A percentile compares a stretch with the other conserved stretches of the same genome.
Evolutionary conservation across 2,113 vertebrate species (phyloP).

Genomic region (Burhinus oedicnemus): DNA sequence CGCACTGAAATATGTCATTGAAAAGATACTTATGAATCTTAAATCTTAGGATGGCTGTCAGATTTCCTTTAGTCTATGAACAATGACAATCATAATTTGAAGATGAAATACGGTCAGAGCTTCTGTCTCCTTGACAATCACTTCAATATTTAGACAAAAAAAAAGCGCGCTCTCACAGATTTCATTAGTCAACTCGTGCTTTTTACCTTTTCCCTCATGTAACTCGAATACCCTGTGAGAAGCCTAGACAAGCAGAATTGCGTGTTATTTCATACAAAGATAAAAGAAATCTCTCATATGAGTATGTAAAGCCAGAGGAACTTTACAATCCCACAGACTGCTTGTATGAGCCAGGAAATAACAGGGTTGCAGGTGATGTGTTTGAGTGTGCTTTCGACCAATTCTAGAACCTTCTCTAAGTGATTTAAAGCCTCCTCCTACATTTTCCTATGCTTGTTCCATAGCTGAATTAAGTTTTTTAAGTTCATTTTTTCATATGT

Average conservation of each 20-base stretch:
- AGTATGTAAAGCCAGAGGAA: background rate
- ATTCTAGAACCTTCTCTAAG: background rate
- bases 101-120: slow-evolving; percentile 46
- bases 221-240: background rate
- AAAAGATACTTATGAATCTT: slow-evolving; percentile 50
- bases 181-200: slow-evolving; percentile 16
- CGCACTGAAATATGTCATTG: slow-evolving; percentile 40
- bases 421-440: background rate
- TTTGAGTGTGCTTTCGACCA: background rate
- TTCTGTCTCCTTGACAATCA: slow-evolving; percentile 52
- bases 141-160: slow-evolving; percentile 67
- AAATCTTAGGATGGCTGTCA: slow-evolving; percentile 62
- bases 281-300: background rate
- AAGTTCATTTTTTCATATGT: background rate
- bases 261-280: background rate
- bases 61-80: slow-evolving; percentile 60
- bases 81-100: slow-evolving; percentile 55
- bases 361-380: background rate
- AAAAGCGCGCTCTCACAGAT: background rate
- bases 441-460: background rate
- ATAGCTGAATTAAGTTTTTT: background rate
- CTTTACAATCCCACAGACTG: background rate
- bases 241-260: background rate
- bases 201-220: slow-evolving; percentile 37
- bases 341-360: background rate